Conservation (phyloP, 2,888 invertebrate genomes). For the Anorthoa munda region DNA sequence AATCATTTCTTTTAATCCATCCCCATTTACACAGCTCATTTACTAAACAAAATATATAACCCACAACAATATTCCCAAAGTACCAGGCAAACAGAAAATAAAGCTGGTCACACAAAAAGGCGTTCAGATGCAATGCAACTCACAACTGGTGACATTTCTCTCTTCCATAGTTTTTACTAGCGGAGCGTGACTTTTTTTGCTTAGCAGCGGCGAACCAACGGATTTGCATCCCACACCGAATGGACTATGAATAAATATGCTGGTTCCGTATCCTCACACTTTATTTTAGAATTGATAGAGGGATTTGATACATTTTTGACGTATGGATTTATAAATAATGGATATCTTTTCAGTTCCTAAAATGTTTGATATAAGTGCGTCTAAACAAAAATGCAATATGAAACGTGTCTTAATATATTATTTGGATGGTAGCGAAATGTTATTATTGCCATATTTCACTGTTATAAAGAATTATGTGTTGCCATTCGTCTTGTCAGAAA, state of each 20-base stretch:
- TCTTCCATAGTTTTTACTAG: conserved; percentile 77
- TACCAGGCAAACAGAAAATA: conserved; percentile 68
- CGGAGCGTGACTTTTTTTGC: conserved; percentile 79
- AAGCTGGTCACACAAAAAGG: conserved; percentile 62
- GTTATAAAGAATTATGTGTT: conserved; percentile 41
- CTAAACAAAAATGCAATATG: conserved; percentile 38
- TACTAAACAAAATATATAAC: background rate
- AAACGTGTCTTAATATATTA: conserved; percentile 38
- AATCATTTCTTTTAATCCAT: too few relatives aligned
- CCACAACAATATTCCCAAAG: conserved; percentile 31
- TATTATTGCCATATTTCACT: conserved; percentile 51
- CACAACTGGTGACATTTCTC: conserved; percentile 57
- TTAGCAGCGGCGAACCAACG: conserved; percentile 68
- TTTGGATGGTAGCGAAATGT: conserved; percentile 18
- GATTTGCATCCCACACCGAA: conserved; percentile 76
- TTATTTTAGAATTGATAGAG: conserved; percentile 55
- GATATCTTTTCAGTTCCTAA: conserved; percentile 36
- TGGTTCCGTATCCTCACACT: conserved; percentile 55
- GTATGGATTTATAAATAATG: conserved; percentile 34
- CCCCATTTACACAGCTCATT: background rate
- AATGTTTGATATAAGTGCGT: conserved; percentile 17
- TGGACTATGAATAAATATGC: conserved; percentile 72
- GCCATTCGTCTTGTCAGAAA: conserved; percentile 46
- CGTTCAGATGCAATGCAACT: conserved; percentile 58
- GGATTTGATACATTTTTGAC: conserved; percentile 37